phyloP scores from a whole-genome alignment of 1,140 invertebrate genomes.

The Aphelinus atriplicis region DNA sequence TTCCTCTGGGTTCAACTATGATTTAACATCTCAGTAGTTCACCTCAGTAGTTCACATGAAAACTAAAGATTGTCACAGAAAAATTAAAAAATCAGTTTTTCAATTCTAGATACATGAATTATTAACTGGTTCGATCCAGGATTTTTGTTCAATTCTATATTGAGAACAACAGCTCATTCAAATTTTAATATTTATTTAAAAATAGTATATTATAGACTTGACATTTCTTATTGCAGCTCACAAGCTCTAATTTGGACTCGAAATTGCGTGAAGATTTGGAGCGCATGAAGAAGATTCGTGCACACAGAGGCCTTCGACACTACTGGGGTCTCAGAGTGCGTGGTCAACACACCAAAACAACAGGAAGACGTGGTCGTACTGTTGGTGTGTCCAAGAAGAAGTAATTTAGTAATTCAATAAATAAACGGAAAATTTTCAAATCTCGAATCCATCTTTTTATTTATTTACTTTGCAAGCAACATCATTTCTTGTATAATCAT shows the following conservation, averaged over 20 bases:
- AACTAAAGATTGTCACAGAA: too few relatives aligned
- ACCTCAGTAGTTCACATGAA: too few relatives aligned
- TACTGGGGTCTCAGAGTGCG: slow-evolving; percentile 98
- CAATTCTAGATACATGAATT: neutral
- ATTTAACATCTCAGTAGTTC: too few relatives aligned
- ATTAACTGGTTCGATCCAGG: too few relatives aligned
- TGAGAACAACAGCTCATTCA: too few relatives aligned
- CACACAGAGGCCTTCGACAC: slow-evolving; percentile 96
- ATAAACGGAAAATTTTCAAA: neutral
- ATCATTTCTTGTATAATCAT: slow-evolving; percentile 24
- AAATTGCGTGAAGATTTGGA: slow-evolving; percentile 99
- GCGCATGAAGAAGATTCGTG: slow-evolving; percentile 96
- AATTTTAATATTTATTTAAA: too few relatives aligned
- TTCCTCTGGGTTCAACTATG: too few relatives aligned
- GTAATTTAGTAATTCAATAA: slow-evolving; percentile 68
- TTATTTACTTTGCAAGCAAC: slow-evolving; percentile 21
- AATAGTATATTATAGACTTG: too few relatives aligned
- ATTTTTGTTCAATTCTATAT: too few relatives aligned
- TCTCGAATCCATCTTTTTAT: neutral
- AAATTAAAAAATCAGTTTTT: neutral
- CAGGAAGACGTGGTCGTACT: slow-evolving; percentile 96
- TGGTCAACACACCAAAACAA: slow-evolving; percentile 99
- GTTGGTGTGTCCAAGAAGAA: slow-evolving; percentile 99
- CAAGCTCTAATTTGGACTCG: slow-evolving; percentile 92
- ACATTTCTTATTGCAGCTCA: slow-evolving; percentile 70